Conservation (phyloP, 2,113 vertebrate species). For the Laticauda colubrina region DNA sequence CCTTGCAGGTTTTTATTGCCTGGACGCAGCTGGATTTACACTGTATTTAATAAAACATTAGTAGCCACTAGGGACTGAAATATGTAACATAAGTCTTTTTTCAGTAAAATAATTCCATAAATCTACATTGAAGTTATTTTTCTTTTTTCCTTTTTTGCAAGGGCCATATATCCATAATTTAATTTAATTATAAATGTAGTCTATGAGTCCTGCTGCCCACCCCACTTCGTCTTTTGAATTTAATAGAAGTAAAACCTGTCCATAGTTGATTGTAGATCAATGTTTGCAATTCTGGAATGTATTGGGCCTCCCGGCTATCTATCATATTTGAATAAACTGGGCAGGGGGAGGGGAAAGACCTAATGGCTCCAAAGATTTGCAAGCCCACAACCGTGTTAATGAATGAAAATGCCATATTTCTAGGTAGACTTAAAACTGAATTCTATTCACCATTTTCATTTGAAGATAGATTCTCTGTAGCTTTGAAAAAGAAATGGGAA, state of each 20-base stretch:
- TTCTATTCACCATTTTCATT: not conserved
- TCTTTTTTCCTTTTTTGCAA: conserved; percentile 35
- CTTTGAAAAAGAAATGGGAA: not conserved
- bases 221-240: conserved; percentile 20
- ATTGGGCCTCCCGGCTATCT: conserved; percentile 43
- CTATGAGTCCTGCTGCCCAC: conserved; percentile 29
- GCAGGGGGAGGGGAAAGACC: conserved; percentile 7
- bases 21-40: conserved; percentile 74
- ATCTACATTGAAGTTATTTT: conserved; percentile 70
- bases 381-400: not conserved
- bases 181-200: conserved; percentile 68
- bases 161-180: conserved; percentile 63
- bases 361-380: not conserved
- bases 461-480: not conserved
- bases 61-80: conserved; percentile 75
- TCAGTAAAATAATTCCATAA: conserved; percentile 80
- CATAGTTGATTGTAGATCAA: conserved; percentile 51
- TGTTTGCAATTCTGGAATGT: conserved; percentile 46
- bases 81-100: conserved; percentile 77
- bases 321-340: conserved; percentile 32
- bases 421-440: not conserved
- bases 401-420: not conserved
- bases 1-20: conserved; percentile 72
- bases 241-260: conserved; percentile 48
- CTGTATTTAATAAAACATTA: conserved; percentile 80